These are phyloP conservation scores for Chelonus formosanus DNA, from an alignment of 2,888 invertebrate genomes.

Conservation along the genomic window DNA sequence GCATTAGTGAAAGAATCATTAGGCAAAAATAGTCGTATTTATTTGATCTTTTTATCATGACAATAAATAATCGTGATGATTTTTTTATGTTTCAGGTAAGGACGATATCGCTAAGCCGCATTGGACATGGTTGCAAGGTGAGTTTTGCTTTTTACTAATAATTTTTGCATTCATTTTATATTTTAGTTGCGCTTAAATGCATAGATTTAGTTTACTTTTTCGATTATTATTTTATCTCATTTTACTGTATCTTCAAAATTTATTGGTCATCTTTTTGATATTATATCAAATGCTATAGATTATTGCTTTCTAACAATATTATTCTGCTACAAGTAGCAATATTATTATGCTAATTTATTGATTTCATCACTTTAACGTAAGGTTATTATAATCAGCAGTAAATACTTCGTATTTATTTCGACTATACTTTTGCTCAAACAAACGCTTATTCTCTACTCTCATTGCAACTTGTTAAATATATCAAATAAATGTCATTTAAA, in stretches of 20 bases:
- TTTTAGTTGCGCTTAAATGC: conserved; percentile 17
- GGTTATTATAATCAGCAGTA: no score
- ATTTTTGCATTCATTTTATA: conserved; percentile 35
- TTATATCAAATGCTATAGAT: background rate
- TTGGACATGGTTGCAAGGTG: conserved; percentile 65
- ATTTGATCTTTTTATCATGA: conserved; percentile 20
- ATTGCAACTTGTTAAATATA: no score
- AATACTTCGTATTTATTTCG: no score
- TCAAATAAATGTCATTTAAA: no score
- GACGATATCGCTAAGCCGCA: conserved; percentile 64
- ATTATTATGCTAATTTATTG: no score
- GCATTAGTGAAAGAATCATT: conserved; percentile 19
- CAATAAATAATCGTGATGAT: background rate
- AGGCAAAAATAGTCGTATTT: conserved; percentile 27
- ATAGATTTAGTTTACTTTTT: background rate
- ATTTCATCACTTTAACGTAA: no score
- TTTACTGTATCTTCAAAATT: background rate
- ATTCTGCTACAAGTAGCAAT: background rate
- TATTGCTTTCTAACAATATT: background rate
- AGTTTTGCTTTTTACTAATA: conserved; percentile 55
- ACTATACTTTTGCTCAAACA: no score
- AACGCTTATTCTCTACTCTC: no score
- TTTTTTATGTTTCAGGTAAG: conserved; percentile 60
- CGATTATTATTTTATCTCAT: background rate
- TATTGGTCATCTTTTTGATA: background rate